Evolutionary conservation across 2,797 vertebrate genomes (phyloP).

Genomic region (Lindbergichthys nudifrons): DNA sequence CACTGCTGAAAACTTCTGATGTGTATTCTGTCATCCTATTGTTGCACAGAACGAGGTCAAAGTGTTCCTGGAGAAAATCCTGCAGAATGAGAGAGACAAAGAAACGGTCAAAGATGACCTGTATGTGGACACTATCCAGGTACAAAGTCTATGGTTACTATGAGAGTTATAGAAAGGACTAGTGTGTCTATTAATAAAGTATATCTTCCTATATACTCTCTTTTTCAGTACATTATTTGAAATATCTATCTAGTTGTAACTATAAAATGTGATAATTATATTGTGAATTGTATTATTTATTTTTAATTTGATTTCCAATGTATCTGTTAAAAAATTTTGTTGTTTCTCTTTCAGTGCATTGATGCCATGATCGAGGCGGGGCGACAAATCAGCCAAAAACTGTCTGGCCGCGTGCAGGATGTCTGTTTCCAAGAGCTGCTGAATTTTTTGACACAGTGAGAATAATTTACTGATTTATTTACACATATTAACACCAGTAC

Average conservation of each 20-base stretch:
- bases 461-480: neutral
- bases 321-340: neutral
- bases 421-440: slow-evolving; percentile 72
- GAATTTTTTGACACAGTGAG: slow-evolving; percentile 65
- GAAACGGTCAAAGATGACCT: slow-evolving; percentile 43
- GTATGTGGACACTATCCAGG: slow-evolving; percentile 75
- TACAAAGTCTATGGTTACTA: slow-evolving; percentile 25
- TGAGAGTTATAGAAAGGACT: neutral
- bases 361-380: slow-evolving; percentile 16
- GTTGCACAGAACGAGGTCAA: slow-evolving; percentile 52
- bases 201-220: neutral
- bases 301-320: too few species aligned
- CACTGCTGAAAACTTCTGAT: neutral
- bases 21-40: neutral
- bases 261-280: too few species aligned
- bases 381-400: slow-evolving; percentile 12
- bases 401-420: slow-evolving; percentile 22
- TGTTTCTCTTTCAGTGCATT: slow-evolving; percentile 59
- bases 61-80: slow-evolving; percentile 44
- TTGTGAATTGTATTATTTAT: too few species aligned
- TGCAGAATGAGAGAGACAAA: slow-evolving; percentile 23
- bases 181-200: neutral
- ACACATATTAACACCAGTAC: neutral
- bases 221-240: fast-evolving
- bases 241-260: neutral